phyloP scores from a whole-genome alignment of 2,888 invertebrate species.

The Cyaniris semiargus region DNA sequence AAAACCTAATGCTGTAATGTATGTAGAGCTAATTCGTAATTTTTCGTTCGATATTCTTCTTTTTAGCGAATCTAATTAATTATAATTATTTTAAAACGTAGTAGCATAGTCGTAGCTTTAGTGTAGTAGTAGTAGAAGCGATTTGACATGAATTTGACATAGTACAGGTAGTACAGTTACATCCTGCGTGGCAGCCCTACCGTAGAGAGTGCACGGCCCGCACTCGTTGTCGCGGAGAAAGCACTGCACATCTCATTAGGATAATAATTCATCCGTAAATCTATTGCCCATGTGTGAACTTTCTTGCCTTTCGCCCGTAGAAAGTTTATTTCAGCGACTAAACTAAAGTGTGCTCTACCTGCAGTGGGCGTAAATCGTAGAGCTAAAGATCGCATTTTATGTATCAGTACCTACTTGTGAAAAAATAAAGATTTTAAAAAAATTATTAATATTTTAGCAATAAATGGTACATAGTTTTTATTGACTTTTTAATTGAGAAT shows the following conservation, averaged over 20 bases:
- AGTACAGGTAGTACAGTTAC: too few relatives aligned
- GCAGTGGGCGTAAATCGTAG: neutral
- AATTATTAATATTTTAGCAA: neutral
- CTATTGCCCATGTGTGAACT: conserved; percentile 19
- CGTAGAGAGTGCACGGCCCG: conserved; percentile 47
- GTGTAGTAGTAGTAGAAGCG: too few relatives aligned
- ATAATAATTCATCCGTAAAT: conserved; percentile 25
- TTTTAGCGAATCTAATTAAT: too few relatives aligned
- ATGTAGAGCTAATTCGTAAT: too few relatives aligned
- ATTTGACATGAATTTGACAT: too few relatives aligned
- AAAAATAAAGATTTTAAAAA: too few relatives aligned
- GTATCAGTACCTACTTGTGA: too few relatives aligned
- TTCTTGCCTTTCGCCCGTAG: conserved; percentile 13
- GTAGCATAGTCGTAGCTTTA: too few relatives aligned
- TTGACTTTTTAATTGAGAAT: neutral
- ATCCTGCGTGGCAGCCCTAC: conserved; percentile 40
- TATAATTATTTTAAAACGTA: too few relatives aligned
- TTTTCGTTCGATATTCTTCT: too few relatives aligned
- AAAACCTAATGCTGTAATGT: too few relatives aligned
- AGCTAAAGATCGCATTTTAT: neutral
- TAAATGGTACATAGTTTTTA: neutral
- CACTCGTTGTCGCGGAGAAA: conserved; percentile 30
- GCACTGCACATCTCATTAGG: conserved; percentile 32
- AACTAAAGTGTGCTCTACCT: neutral
- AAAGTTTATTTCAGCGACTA: neutral